phyloP scores from a whole-genome alignment of 1,140 invertebrate genomes.

The Drepana arcuata region DNA sequence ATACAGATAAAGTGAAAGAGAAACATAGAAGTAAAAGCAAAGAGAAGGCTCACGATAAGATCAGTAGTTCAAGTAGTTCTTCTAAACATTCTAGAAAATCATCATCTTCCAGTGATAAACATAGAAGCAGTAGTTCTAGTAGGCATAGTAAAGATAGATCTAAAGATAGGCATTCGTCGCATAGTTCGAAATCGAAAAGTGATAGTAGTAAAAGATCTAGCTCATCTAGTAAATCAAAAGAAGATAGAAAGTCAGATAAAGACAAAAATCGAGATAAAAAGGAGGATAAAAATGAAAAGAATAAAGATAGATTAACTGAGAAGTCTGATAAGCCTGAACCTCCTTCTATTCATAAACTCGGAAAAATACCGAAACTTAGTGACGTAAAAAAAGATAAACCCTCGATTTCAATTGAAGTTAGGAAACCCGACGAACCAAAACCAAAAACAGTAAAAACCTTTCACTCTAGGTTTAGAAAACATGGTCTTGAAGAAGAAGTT shows the following conservation, averaged over 20 bases:
- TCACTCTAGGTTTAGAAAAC: constrained; percentile 89
- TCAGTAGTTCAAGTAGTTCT: constrained; percentile 67
- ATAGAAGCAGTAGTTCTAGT: constrained; percentile 54
- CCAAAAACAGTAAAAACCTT: constrained; percentile 92
- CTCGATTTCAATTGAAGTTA: constrained; percentile 84
- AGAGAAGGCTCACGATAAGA: constrained; percentile 57
- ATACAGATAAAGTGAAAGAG: constrained; percentile 51
- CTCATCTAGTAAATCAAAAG: constrained; percentile 33
- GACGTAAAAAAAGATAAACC: constrained; percentile 78
- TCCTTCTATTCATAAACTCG: constrained; percentile 78
- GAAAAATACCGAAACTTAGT: constrained; percentile 83
- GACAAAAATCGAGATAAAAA: constrained; percentile 65
- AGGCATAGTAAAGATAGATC: constrained; percentile 58
- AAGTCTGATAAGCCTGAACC: constrained; percentile 78
- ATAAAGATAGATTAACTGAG: constrained; percentile 73
- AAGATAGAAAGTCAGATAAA: constrained; percentile 20
- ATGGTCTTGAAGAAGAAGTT: constrained; percentile 86
- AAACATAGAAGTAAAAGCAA: constrained; percentile 63
- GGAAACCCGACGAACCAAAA: constrained; percentile 77
- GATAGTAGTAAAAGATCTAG: constrained; percentile 37
- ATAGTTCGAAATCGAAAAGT: constrained; percentile 56
- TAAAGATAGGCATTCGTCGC: constrained; percentile 56
- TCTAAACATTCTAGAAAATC: constrained; percentile 68
- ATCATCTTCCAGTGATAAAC: constrained; percentile 64
- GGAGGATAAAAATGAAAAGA: constrained; percentile 44